These are phyloP conservation scores for Mungos mungo DNA, from an alignment of 2,113 vertebrate genomes.

Conservation along the genomic window DNA sequence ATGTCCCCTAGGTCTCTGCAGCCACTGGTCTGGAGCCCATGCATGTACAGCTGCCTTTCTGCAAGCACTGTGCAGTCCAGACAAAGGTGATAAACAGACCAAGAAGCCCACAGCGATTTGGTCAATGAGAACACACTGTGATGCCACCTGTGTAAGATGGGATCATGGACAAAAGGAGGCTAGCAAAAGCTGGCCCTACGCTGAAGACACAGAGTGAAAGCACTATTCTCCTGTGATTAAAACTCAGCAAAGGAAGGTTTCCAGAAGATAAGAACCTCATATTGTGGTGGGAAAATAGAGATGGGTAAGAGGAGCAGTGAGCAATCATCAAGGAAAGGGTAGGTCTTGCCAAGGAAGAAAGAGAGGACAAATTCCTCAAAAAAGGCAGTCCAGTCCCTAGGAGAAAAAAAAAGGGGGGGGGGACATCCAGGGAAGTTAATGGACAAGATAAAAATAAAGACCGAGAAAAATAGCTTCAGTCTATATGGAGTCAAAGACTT, in stretches of 20 bases:
- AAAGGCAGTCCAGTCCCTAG: neutral
- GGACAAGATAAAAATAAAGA: neutral
- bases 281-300: neutral
- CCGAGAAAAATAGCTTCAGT: neutral
- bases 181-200: neutral
- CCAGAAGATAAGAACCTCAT: neutral
- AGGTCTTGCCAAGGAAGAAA: neutral
- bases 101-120: neutral
- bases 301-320: neutral
- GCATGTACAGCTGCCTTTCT: neutral
- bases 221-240: neutral
- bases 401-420: neutral
- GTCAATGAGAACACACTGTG: neutral
- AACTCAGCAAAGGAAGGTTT: neutral
- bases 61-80: neutral
- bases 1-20: neutral
- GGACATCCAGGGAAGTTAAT: neutral
- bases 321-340: neutral
- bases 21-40: neutral
- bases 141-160: neutral
- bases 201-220: neutral
- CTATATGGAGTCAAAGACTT: neutral
- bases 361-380: neutral
- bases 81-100: neutral
- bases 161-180: neutral